These are phyloP conservation scores for Amphiprion ocellaris DNA, from an alignment of 2,113 vertebrate species.

Conservation along the genomic window DNA sequence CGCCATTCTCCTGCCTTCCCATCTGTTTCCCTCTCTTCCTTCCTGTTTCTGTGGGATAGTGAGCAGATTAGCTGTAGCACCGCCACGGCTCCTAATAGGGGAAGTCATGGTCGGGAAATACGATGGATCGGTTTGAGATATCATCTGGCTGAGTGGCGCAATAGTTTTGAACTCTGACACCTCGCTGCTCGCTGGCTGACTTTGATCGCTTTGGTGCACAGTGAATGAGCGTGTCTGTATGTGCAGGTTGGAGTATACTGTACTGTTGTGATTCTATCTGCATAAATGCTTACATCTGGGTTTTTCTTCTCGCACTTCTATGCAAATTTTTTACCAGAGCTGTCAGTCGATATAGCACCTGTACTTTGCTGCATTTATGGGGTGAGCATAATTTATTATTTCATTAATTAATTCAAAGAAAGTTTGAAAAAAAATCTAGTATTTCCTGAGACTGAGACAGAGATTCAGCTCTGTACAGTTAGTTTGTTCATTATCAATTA, in stretches of 20 bases:
- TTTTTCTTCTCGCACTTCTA: background rate
- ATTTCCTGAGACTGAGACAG: background rate
- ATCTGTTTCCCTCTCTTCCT: constrained; percentile 90
- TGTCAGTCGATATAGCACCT: background rate
- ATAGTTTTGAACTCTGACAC: constrained; percentile 84
- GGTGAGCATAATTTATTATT: background rate
- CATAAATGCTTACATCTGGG: background rate
- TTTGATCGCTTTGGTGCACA: constrained; percentile 69
- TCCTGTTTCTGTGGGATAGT: constrained; percentile 84
- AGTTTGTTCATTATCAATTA: background rate
- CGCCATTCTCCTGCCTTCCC: constrained; percentile 83
- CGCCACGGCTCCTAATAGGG: constrained; percentile 73
- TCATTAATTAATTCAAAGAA: too few relatives aligned
- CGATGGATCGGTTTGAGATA: constrained; percentile 78
- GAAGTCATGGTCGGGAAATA: constrained; percentile 78
- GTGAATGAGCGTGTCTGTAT: constrained; percentile 9
- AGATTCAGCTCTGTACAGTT: background rate
- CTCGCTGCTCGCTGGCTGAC: constrained; percentile 59
- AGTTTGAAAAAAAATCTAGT: too few relatives aligned
- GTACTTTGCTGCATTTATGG: background rate
- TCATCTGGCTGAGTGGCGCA: constrained; percentile 76
- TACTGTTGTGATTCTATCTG: constrained; percentile 4
- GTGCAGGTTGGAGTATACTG: background rate
- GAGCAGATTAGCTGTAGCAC: constrained; percentile 72
- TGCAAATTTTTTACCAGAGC: constrained; percentile 3